Evolutionary conservation across 2,113 vertebrate genomes (phyloP), one percentile per base, ranked within the genome.

Genomic region (Callospermophilus lateralis): DNA sequence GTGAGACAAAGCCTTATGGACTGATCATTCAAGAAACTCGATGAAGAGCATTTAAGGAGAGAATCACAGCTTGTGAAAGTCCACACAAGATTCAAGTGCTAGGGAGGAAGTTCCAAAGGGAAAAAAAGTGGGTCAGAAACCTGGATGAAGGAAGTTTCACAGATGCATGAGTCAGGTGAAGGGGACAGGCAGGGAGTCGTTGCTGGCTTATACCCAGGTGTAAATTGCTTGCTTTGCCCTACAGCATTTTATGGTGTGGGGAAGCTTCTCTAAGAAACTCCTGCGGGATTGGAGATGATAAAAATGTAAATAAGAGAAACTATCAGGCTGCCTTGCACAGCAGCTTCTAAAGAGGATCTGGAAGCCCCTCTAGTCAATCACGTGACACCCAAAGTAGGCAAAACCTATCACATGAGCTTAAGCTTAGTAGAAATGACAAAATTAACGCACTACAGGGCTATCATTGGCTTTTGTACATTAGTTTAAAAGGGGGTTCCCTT

Each of bases 31-130:
- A 65, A 96, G 92, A 95, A 97, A 37, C 42, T 77, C 97, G 97
- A 96, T 34, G 0, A 32, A 42, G 22, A 51, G 34, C 53, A 94
- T 95, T 77, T 94, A 96, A 97, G n/a, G 39, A 90, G 97, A 96
- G 26, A 97, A 84, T 93, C 77, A 48, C 13, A 92, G 24, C 39
- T 42, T 89, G 28, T 94, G 91, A 94, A 96, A 51, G 70, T 90
- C 88, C 72, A 53, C 92, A 87, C n/a, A 83, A 70, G 39, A 20
- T 88, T 79, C 42, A 92, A 85, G 51, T 77, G 88, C 92, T 67
- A 96, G 48, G 65, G 28, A 95, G 65, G 16, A 89, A 97, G 68
- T 79, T 93, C 0, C 0, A 93, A 97, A 73, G n/a, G 79, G 32
- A n/a, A 92, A 80, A 51, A 85, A 63, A 28, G 34, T 0, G 81